Conservation (phyloP, 2,797 vertebrate genomes). For the Lagodon rhomboides region DNA sequence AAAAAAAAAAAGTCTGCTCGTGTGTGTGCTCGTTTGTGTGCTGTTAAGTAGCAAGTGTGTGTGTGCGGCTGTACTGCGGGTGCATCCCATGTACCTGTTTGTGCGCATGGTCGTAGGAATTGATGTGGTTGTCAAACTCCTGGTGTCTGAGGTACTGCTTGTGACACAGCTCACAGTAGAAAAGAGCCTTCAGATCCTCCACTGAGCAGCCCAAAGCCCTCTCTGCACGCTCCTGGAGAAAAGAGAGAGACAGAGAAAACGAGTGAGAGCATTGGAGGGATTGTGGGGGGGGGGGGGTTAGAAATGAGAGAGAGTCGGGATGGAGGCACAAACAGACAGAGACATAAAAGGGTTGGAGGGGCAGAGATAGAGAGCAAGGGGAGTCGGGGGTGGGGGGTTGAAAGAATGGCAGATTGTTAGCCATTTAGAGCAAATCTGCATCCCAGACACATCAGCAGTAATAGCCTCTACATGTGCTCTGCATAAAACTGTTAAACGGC, state of each 20-base stretch:
- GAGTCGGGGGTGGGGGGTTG: constrained; percentile 8
- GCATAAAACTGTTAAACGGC: constrained; percentile 77
- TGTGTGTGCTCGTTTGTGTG: constrained; percentile 25
- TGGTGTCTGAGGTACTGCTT: constrained; percentile 99
- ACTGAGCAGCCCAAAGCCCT: constrained; percentile 91
- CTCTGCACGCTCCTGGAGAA: constrained; percentile 90
- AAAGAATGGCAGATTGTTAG: constrained; percentile 69
- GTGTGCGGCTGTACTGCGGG: constrained; percentile 5
- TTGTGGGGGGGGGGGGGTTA: background rate
- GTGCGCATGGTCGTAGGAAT: constrained; percentile 98
- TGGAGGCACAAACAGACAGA: constrained; percentile 53
- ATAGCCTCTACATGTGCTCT: constrained; percentile 76
- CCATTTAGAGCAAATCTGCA: constrained; percentile 79
- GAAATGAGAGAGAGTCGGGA: constrained; percentile 62
- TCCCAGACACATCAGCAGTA: constrained; percentile 78
- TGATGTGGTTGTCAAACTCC: constrained; percentile 99
- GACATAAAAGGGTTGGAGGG: constrained; percentile 57
- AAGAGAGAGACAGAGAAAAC: constrained; percentile 46
- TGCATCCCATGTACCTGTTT: constrained; percentile 90
- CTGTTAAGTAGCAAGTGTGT: constrained; percentile 6
- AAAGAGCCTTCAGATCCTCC: constrained; percentile 94
- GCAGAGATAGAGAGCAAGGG: constrained; percentile 33
- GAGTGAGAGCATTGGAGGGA: constrained; percentile 54
- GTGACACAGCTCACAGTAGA: constrained; percentile 98
- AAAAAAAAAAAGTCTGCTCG: background rate